Evolutionary conservation across 2,797 vertebrate species (phyloP), one percentile per base, ranked within the genome.

Genomic region (Coccyzus lansbergi): DNA sequence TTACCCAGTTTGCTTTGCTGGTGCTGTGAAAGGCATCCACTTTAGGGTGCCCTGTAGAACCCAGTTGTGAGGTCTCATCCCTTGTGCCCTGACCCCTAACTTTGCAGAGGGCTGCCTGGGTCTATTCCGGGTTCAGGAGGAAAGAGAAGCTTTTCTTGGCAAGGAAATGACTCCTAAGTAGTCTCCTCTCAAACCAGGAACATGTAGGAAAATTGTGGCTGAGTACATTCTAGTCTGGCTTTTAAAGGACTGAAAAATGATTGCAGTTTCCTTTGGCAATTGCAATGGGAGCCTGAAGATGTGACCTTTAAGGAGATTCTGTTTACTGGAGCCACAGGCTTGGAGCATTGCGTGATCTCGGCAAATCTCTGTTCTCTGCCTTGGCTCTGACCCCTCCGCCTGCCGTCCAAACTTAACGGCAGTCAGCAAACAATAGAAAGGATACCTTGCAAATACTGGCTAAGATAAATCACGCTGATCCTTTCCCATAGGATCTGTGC

Each of bases 161-260:
- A 97, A 98, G 98, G 98, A 99, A 98, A 97, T 94, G 94, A 92
- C 95, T 96, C 94, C 75, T 92, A 95, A 97, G 97, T 94, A 93
- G 96, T 96, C 97, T 94, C 95, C 97, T 95, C 87, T 56, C 95
- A 93, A 96, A 86, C 94, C 98, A 98, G 98, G 97, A 97, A 97
- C 97, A 56, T 28, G 94, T 76, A 91, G 97, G 95, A 96, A 97
- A 97, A 89, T 86, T 46, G 97, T 96, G 97, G 98, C 96, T 97
- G 97, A 97, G 96, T 86, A 83, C 87, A 84, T 96, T 95, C 91
- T 87, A 97, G 97, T 94, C 79, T 93, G 97, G 95, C 94, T 93
- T 98, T 97, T 98, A 92, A 95, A 95, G 93, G 90, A 36, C 97
- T 98, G 97, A 98, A 93, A 98, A 98, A 98, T 98, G 97, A 98